phyloP scores from a whole-genome alignment of 2,797 vertebrate species.

The Falco columbarius region DNA sequence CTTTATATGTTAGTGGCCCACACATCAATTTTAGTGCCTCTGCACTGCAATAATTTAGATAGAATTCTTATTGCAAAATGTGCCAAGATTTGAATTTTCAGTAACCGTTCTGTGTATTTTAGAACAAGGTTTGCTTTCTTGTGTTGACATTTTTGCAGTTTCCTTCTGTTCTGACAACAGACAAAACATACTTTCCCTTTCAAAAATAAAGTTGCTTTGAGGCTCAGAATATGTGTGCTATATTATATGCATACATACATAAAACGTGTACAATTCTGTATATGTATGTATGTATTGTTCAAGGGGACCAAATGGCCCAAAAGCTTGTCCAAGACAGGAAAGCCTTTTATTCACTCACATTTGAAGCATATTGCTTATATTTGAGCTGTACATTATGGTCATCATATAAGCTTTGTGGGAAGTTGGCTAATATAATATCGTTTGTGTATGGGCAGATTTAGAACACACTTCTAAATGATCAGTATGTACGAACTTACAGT shows the following conservation, averaged over 20 bases:
- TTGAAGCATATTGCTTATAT: not conserved
- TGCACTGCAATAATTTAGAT: conserved; percentile 44
- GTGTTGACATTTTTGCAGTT: not conserved
- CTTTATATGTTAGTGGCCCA: conserved; percentile 22
- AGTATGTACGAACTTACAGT: not conserved
- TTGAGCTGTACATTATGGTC: not conserved
- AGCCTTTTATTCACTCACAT: not conserved
- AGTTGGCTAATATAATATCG: not conserved
- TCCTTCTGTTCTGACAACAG: not conserved
- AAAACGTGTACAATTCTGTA: not conserved
- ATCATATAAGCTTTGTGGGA: not conserved
- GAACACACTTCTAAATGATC: not conserved
- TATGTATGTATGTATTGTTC: not conserved
- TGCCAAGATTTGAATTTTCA: conserved; percentile 39
- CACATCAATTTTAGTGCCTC: conserved; percentile 39
- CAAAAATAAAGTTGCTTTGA: not conserved
- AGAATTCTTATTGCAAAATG: conserved; percentile 52
- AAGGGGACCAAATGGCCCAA: not conserved
- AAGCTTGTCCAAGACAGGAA: not conserved
- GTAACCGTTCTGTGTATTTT: conserved; percentile 24
- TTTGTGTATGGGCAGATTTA: not conserved
- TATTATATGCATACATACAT: not conserved
- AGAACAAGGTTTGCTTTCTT: not conserved
- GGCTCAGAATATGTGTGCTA: not conserved
- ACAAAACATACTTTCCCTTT: not conserved